Evolutionary conservation across 2,113 vertebrate species (phyloP), one percentile per base, ranked within the genome.

Genomic region (Pterocles burchelli): DNA sequence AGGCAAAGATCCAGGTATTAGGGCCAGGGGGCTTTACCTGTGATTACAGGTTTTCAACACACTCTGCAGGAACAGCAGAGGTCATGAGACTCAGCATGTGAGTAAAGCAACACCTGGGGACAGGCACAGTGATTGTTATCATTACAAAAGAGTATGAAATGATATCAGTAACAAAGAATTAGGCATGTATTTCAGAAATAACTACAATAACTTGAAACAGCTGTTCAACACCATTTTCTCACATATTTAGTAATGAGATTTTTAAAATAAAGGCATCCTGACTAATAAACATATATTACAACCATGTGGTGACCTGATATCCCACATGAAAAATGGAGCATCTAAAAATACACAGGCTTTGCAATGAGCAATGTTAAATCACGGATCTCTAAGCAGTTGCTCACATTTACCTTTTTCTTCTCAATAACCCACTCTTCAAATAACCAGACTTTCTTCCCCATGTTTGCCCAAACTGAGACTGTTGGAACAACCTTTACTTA

Each of bases 231-330:
- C 11, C 25, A 31, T 90, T 96, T 92, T 34, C 77, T 90, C 62
- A 13, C 18, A 81, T 80, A 72, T 82, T 82, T 91, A 54, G 31
- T 62, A 79, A 92, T 61, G 18, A 45, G 20, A 16, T 61, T 82
- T 85, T 91, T 58, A 55, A 94, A 52, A 95, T 59, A 90, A 86
- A 75, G 57, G 77, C 78, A 84, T 88, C 15, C 0, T 67, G 61
- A 34, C 51, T 83, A 31, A 93, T 77, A 77, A 92, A 91, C 72
- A 61, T 48, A 17, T 81, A 73, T 90, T 90, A 49, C 49, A 91
- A 92, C 81, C 87, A 68, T 73, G 90, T 62, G 21, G 24, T 85
- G 61, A n/a, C 14, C 61, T 54, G 41, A 38, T 55, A 70, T 26
- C 34, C 4, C 25, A 74, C 28, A 48, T 57, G n/a, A 38, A 88